Conservation (phyloP, 2,888 invertebrate species). For the Ceramica pisi region DNA sequence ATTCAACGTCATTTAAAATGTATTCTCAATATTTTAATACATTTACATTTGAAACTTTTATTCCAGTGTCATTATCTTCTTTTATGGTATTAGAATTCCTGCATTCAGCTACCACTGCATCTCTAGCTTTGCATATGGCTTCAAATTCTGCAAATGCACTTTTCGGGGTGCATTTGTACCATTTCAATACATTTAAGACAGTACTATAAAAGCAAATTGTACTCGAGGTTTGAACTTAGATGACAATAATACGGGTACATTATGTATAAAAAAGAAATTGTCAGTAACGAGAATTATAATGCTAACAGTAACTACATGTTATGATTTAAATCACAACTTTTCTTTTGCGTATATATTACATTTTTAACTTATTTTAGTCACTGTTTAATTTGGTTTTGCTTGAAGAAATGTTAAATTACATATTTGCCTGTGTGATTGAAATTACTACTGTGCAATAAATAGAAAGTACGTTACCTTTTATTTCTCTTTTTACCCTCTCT, state of each 20-base stretch:
- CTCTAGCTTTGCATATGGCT: constrained; percentile 3
- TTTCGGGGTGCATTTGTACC: constrained; percentile 20
- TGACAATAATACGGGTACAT: constrained; percentile 1
- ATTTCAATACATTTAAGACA: constrained; percentile 38
- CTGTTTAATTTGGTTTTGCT: not conserved
- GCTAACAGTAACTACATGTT: too few species aligned
- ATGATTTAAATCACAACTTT: too few species aligned
- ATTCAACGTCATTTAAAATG: not conserved
- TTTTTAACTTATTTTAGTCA: not conserved
- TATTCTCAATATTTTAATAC: not conserved
- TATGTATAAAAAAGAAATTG: not conserved
- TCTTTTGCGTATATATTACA: not conserved
- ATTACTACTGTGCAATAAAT: too few species aligned
- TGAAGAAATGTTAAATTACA: too few species aligned
- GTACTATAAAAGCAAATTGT: constrained; percentile 38
- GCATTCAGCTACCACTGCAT: constrained; percentile 7
- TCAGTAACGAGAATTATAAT: not conserved
- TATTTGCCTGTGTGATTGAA: not conserved
- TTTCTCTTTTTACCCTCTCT: too few species aligned
- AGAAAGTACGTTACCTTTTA: too few species aligned
- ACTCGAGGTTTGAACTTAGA: constrained; percentile 14
- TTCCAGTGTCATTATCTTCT: constrained; percentile 22
- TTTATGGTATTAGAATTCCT: constrained; percentile 11
- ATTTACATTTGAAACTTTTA: not conserved
- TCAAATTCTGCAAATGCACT: constrained; percentile 26